phyloP scores from a whole-genome alignment of 2,888 invertebrate species.

The Mellilla xanthometata region DNA sequence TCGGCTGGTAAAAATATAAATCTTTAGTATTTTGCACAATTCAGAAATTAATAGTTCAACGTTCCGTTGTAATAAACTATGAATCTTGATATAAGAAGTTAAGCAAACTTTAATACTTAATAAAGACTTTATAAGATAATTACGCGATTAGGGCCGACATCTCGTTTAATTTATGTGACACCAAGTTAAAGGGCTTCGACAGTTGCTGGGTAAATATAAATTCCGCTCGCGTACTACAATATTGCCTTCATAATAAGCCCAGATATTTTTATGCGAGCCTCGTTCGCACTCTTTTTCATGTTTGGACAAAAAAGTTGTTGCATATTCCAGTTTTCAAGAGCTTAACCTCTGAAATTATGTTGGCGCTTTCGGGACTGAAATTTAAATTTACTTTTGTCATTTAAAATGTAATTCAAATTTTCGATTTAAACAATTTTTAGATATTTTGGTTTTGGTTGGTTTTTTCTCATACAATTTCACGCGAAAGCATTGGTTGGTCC shows the following conservation, averaged over 20 bases:
- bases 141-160: conserved; percentile 38
- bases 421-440: no score
- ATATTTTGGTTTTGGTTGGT: no score
- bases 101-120: conserved; percentile 2
- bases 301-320: conserved; percentile 58
- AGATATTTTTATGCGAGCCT: conserved; percentile 55
- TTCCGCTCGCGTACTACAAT: conserved; percentile 59
- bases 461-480: no score
- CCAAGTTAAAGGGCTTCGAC: conserved; percentile 36
- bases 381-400: no score
- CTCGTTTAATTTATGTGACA: conserved; percentile 43
- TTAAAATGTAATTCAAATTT: no score
- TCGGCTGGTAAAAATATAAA: no score
- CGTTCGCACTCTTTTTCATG: conserved; percentile 63
- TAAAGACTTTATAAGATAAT: conserved; percentile 31
- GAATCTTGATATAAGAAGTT: not conserved
- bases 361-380: conserved; percentile 9
- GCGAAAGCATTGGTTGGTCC: no score
- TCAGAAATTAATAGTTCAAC: no score
- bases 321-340: conserved; percentile 47
- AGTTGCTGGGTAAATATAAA: conserved; percentile 55
- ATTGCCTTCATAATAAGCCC: conserved; percentile 68
- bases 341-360: conserved; percentile 41
- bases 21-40: no score
- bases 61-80: not conserved